Evolutionary conservation across 2,113 vertebrate genomes (phyloP), one percentile per base, ranked within the genome.

Genomic region (Phycodurus eques): DNA sequence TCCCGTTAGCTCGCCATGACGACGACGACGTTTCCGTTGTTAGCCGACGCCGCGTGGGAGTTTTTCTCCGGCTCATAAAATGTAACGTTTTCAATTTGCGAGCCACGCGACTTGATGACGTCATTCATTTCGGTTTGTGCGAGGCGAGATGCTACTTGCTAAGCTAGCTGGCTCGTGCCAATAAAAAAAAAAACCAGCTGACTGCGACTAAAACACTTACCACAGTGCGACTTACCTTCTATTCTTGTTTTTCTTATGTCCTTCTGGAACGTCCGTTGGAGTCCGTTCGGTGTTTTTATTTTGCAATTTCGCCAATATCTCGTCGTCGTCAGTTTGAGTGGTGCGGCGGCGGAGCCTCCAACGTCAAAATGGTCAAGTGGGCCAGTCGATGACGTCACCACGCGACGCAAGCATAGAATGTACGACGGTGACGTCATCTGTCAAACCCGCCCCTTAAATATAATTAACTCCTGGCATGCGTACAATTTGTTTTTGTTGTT

Each of bases 321-420:
- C 22, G n/a, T 46, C 12, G 10, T 22, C 11, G 42, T 39, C 39
- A 27, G 27, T 27, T 27, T 8, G 62, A 31, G 12, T 14, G 12
- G 12, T 33, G n/a, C 43, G 62, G 39, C 14, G n/a, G 12, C 14
- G n/a, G n/a, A 44, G 42, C 10, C 61, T 42, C 10, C 64, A 13
- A 3, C 31, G 31, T 17, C 59, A n/a, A n/a, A 39, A 8, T 15
- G 49, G 53, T 22, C 53, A 31, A 78, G 46, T 15, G 49, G 51
- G 67, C 20, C 68, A 39, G 59, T 61, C 51, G 47, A 1, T 83
- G 85, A 87, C 82, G 81, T 49, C 79, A 59, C 8, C 43, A 4
- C 74, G 68, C 80, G 43, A 56, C 39, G 42, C 1, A 6, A 69
- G 83, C 86, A 91, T 73, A 72, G 86, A 86, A 17, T 31, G 3